Evolutionary conservation across 2,888 invertebrate species (phyloP).

Genomic region (Netelia fuscicornis): DNA sequence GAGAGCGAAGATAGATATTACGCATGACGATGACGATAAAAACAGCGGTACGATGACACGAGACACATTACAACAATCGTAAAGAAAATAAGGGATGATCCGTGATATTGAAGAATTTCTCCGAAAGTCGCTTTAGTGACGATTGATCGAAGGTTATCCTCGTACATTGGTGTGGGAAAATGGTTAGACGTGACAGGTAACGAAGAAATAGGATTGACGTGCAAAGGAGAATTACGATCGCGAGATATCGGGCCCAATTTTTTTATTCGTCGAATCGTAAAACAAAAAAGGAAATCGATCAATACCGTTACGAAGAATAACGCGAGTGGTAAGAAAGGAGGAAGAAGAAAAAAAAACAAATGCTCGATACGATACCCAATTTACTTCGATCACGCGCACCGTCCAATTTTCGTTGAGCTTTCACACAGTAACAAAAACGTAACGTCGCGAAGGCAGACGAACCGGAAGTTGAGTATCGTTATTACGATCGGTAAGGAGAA

Average conservation of each 20-base stretch:
- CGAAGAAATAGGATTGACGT: not conserved
- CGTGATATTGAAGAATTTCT: conserved; percentile 72
- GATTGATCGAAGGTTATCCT: conserved; percentile 43
- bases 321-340: conserved; percentile 1
- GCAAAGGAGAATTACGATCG: not conserved
- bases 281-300: not conserved
- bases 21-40: conserved; percentile 50
- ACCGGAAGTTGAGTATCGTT: no score
- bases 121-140: conserved; percentile 51
- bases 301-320: not conserved
- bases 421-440: no score
- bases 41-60: conserved; percentile 71
- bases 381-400: no score
- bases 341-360: not conserved
- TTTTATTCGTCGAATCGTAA: not conserved
- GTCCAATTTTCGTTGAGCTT: no score
- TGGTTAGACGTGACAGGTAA: not conserved
- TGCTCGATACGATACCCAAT: no score
- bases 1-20: conserved; percentile 35
- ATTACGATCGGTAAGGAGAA: no score
- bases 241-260: not conserved
- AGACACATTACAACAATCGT: conserved; percentile 73
- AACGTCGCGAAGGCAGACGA: no score
- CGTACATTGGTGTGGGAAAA: not conserved
- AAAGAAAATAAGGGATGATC: conserved; percentile 71